These are phyloP conservation scores for Epizoanthus illoricatus DNA, from an alignment of 92 coral and sea anemone genomes.

Conservation along the genomic window DNA sequence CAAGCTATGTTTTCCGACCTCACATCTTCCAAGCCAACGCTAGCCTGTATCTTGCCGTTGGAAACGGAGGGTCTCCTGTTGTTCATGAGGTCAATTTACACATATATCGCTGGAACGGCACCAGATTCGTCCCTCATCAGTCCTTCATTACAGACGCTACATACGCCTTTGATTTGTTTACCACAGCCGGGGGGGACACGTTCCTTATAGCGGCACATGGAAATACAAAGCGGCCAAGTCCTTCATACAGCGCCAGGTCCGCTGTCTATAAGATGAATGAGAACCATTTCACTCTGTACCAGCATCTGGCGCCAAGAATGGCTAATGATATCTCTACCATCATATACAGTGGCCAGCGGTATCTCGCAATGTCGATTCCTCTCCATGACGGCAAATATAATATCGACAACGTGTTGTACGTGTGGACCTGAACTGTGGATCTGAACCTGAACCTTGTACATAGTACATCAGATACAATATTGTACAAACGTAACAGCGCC, in stretches of 20 bases:
- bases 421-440: too few relatives aligned
- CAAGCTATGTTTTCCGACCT: neutral
- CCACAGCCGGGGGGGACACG: neutral
- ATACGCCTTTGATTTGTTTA: neutral
- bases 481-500: too few relatives aligned
- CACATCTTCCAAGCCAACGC: neutral
- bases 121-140: neutral
- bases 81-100: neutral
- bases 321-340: too few relatives aligned
- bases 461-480: too few relatives aligned
- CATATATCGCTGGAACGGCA: too few relatives aligned
- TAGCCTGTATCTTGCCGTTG: neutral
- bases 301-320: too few relatives aligned
- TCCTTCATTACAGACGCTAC: neutral
- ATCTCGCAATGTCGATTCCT: too few relatives aligned
- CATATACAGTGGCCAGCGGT: too few relatives aligned
- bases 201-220: neutral
- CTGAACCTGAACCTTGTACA: too few relatives aligned
- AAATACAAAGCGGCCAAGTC: neutral
- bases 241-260: neutral
- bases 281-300: neutral
- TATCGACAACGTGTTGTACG: too few relatives aligned
- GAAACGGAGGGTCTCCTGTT: neutral
- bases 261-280: neutral
- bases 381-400: too few relatives aligned